These are phyloP conservation scores for Calyptommatus sinebrachiatus DNA, from an alignment of 2,113 vertebrate species.

Conservation along the genomic window DNA sequence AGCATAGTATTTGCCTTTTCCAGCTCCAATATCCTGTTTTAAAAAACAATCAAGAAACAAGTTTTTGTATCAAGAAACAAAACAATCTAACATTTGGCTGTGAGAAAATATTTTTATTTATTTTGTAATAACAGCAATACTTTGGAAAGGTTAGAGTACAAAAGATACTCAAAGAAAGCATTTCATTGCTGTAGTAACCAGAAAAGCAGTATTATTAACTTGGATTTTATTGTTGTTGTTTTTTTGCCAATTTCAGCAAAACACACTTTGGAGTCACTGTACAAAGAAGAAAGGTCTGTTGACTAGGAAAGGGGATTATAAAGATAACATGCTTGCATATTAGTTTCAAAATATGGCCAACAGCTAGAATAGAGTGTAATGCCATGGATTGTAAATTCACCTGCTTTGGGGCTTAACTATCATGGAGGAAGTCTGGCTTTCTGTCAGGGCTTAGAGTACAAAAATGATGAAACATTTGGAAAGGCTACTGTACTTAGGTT, in stretches of 20 bases:
- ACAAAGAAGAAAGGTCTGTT: neutral
- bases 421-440: too few species aligned
- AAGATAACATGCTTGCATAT: neutral
- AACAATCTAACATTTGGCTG: neutral
- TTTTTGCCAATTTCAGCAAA: neutral
- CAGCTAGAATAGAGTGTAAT: conserved; percentile 5
- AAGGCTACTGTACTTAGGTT: too few species aligned
- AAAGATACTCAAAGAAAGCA: neutral
- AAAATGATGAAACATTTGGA: too few species aligned
- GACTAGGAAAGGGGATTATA: neutral
- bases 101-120: neutral
- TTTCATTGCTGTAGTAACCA: neutral
- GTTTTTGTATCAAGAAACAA: fast-evolving
- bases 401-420: too few species aligned
- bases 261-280: neutral
- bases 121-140: neutral
- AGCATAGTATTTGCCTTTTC: conserved; percentile 88
- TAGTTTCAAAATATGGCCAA: conserved; percentile 1
- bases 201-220: neutral
- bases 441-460: too few species aligned
- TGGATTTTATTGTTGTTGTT: conserved; percentile 7
- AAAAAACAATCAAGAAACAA: conserved; percentile 24
- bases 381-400: conserved; percentile 18
- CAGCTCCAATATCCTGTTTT: conserved; percentile 87
- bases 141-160: neutral